phyloP scores from a whole-genome alignment of 2,113 vertebrate species.

The Erpornis zantholeuca region DNA sequence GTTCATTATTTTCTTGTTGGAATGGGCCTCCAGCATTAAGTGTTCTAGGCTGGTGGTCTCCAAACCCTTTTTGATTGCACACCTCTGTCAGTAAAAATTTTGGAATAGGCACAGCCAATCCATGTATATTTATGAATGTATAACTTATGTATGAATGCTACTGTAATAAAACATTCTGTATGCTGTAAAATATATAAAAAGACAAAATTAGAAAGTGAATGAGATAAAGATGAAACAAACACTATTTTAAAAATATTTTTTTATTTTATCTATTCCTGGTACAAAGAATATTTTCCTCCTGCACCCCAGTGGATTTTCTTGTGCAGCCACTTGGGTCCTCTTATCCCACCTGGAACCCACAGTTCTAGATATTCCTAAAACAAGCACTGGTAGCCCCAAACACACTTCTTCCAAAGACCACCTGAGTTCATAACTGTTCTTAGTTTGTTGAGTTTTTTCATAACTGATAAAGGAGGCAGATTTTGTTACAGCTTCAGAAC shows the following conservation, averaged over 20 bases:
- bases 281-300: neutral
- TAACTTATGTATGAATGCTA: neutral
- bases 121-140: neutral
- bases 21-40: neutral
- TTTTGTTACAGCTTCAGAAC: neutral
- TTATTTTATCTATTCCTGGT: neutral
- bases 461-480: neutral
- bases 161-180: neutral
- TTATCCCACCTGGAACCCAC: neutral
- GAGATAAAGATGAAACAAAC: neutral
- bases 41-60: neutral
- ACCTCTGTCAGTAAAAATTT: neutral
- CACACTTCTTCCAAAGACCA: neutral
- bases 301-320: neutral
- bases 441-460: neutral
- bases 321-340: fast-evolving
- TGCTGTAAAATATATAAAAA: neutral
- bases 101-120: neutral
- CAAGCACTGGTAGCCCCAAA: neutral
- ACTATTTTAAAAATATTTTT: neutral
- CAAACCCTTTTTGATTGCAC: neutral
- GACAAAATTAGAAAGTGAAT: neutral
- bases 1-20: neutral
- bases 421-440: neutral
- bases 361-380: neutral